phyloP scores from a whole-genome alignment of 2,113 vertebrate genomes.

The Hypanus sabinus region DNA sequence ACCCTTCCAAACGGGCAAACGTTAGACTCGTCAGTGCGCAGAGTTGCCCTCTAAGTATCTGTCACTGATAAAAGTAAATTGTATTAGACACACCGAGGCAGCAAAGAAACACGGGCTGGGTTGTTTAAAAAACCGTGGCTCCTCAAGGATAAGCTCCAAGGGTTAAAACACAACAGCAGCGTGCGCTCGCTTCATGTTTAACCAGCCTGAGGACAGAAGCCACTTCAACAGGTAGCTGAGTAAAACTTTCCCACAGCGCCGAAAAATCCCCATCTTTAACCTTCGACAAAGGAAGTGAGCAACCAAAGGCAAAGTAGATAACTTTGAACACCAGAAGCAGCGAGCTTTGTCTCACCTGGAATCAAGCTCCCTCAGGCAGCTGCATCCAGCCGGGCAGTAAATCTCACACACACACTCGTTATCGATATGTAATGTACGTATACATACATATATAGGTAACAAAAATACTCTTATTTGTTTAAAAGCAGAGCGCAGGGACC shows the following conservation, averaged over 20 bases:
- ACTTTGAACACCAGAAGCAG: neutral
- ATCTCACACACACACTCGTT: neutral
- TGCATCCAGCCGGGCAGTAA: slow-evolving; percentile 7
- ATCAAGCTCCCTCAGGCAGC: neutral
- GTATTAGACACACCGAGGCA: neutral
- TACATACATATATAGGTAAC: slow-evolving; percentile 37
- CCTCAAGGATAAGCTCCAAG: neutral
- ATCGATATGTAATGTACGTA: neutral
- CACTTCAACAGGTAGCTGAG: slow-evolving; percentile 7
- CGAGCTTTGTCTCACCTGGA: slow-evolving; percentile 40
- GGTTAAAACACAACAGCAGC: neutral
- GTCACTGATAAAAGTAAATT: neutral
- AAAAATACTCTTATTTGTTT: neutral
- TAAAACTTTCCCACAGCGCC: neutral
- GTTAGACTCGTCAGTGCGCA: neutral
- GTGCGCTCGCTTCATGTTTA: neutral
- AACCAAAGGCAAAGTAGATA: neutral
- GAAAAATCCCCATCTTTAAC: neutral
- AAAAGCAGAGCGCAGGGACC: neutral
- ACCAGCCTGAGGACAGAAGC: neutral
- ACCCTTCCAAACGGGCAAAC: neutral
- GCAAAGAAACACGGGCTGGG: neutral
- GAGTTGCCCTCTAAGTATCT: neutral
- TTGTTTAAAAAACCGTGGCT: neutral
- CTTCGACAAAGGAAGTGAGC: neutral